Conservation (phyloP, 1,140 invertebrate species). For the Lordiphosa collinella region DNA sequence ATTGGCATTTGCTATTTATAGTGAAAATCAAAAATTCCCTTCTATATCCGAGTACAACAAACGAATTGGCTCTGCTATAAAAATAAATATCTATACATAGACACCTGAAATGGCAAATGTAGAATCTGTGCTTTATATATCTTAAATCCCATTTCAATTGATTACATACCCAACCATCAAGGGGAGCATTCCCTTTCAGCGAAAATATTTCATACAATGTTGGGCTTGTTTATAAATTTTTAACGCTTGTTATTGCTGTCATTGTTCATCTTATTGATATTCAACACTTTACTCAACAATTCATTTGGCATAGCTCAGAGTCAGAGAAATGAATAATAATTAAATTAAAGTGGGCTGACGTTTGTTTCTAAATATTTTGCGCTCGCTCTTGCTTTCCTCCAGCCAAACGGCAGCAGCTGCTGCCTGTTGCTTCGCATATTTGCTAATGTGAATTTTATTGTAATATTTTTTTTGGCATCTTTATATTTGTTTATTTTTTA, state of each 20-base stretch:
- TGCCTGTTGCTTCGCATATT: conserved; percentile 61
- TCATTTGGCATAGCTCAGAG: conserved; percentile 12
- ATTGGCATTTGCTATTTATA: conserved; percentile 8
- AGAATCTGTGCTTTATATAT: no score
- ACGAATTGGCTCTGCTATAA: background rate
- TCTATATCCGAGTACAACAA: no score
- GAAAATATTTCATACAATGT: conserved; percentile 2
- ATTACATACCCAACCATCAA: background rate
- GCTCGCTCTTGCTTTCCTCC: conserved; percentile 28
- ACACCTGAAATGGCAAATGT: conserved; percentile 17
- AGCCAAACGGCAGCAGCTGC: conserved; percentile 38
- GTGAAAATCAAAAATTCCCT: background rate
- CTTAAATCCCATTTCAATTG: background rate
- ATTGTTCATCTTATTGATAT: conserved; percentile 31
- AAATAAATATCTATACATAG: conserved; percentile 38
- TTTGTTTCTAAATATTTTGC: conserved; percentile 49
- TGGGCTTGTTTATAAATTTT: conserved; percentile 44
- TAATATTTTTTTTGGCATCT: conserved; percentile 8
- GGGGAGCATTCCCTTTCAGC: conserved; percentile 2
- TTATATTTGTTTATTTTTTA: conserved; percentile 38
- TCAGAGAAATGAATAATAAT: conserved; percentile 44
- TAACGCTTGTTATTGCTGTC: conserved; percentile 21
- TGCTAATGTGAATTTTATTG: conserved; percentile 61
- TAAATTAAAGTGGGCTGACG: conserved; percentile 38
- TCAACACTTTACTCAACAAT: conserved; percentile 46